Conservation (phyloP, 2,888 invertebrate genomes). For the Tillus elongatus region DNA sequence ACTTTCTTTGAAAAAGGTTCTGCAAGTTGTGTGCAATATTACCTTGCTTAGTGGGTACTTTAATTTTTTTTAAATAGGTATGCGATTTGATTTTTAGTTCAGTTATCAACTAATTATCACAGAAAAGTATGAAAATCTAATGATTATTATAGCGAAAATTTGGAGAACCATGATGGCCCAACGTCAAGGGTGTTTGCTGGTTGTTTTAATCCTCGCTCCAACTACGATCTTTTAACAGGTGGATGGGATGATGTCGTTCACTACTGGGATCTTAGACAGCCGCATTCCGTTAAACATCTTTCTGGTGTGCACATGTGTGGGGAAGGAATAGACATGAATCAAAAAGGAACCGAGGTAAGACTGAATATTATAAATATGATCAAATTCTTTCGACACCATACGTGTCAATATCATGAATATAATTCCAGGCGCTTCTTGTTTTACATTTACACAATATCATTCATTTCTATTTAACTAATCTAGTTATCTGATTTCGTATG, state of each 20-base stretch:
- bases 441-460: too few relatives aligned
- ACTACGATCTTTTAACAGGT: constrained; percentile 57
- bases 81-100: too few relatives aligned
- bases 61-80: too few relatives aligned
- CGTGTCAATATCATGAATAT: too few relatives aligned
- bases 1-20: too few relatives aligned
- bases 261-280: constrained; percentile 60
- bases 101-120: too few relatives aligned
- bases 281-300: constrained; percentile 50
- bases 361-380: neutral
- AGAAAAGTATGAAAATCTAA: too few relatives aligned
- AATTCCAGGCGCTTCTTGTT: too few relatives aligned
- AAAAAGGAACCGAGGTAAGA: constrained; percentile 51
- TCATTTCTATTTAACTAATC: too few relatives aligned
- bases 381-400: neutral
- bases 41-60: too few relatives aligned
- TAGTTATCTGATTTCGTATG: too few relatives aligned
- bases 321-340: constrained; percentile 57
- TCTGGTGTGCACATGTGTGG: constrained; percentile 56
- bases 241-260: constrained; percentile 60
- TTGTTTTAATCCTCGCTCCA: constrained; percentile 55
- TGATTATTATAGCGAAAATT: constrained; percentile 15
- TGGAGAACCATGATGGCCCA: constrained; percentile 47
- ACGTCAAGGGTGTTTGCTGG: constrained; percentile 55
- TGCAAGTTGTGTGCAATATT: too few relatives aligned